These are phyloP conservation scores for Ceyx melanurus DNA, from an alignment of 2,113 vertebrate species.

Conservation along the genomic window DNA sequence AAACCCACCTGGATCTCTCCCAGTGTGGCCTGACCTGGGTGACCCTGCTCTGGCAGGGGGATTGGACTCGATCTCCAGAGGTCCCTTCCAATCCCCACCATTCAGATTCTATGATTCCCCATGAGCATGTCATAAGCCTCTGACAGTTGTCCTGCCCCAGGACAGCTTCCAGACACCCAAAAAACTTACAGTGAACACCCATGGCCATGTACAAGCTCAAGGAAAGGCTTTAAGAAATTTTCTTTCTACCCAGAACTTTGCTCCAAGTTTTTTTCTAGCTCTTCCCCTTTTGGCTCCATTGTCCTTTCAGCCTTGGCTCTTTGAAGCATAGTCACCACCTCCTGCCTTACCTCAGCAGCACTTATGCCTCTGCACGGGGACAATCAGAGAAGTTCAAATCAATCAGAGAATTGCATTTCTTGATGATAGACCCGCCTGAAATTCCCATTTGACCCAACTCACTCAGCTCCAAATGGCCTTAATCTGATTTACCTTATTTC, in stretches of 20 bases:
- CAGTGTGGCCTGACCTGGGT: too few species aligned
- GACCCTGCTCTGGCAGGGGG: too few species aligned
- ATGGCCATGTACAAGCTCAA: background rate
- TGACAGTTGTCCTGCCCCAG: background rate
- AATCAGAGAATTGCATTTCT: background rate
- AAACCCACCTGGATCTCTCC: too few species aligned
- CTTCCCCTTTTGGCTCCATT: background rate
- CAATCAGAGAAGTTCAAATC: background rate
- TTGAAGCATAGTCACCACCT: background rate
- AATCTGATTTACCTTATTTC: background rate
- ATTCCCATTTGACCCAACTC: background rate
- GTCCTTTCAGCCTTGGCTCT: background rate
- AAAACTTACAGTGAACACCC: background rate
- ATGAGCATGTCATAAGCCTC: background rate
- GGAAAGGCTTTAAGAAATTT: background rate
- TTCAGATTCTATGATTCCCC: too few species aligned
- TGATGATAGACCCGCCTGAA: background rate
- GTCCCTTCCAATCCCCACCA: too few species aligned
- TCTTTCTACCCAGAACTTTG: background rate
- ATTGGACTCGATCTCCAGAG: too few species aligned
- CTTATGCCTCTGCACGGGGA: background rate
- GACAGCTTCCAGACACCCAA: background rate
- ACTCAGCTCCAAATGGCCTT: background rate
- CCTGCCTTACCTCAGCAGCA: background rate
- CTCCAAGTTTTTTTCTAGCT: background rate